Conservation (phyloP, 2,797 vertebrate genomes). For the Pangasius djambal region DNA sequence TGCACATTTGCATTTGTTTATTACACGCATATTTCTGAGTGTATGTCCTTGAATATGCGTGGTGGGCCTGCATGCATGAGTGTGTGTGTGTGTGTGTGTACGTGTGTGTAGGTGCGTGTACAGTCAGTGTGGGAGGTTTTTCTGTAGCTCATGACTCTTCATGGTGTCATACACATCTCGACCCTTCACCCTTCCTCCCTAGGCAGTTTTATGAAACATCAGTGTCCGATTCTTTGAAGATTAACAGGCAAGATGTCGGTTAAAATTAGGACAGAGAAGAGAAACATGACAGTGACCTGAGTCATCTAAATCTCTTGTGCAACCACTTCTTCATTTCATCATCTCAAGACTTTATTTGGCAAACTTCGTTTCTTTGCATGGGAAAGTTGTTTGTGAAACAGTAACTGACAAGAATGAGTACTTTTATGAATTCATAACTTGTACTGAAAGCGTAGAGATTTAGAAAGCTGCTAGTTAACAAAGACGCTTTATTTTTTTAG, state of each 20-base stretch:
- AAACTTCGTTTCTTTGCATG: background rate
- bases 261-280: background rate
- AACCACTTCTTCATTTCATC: constrained; percentile 4
- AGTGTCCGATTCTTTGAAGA: constrained; percentile 20
- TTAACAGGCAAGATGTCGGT: background rate
- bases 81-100: constrained; percentile 11
- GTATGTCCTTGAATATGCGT: background rate
- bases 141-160: constrained; percentile 28
- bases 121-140: constrained; percentile 16
- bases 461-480: background rate
- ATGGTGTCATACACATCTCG: constrained; percentile 37
- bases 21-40: background rate
- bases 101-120: background rate
- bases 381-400: background rate
- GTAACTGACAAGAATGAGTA: too few species aligned
- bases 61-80: background rate
- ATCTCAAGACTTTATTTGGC: background rate
- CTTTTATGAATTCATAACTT: background rate
- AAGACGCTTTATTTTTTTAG: background rate
- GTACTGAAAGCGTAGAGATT: background rate
- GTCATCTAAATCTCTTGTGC: background rate
- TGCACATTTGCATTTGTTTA: background rate
- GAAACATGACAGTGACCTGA: constrained; percentile 10
- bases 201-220: constrained; percentile 35
- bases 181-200: constrained; percentile 41